phyloP scores from a whole-genome alignment of 1,140 invertebrate genomes.

The Eufriesea mexicana region DNA sequence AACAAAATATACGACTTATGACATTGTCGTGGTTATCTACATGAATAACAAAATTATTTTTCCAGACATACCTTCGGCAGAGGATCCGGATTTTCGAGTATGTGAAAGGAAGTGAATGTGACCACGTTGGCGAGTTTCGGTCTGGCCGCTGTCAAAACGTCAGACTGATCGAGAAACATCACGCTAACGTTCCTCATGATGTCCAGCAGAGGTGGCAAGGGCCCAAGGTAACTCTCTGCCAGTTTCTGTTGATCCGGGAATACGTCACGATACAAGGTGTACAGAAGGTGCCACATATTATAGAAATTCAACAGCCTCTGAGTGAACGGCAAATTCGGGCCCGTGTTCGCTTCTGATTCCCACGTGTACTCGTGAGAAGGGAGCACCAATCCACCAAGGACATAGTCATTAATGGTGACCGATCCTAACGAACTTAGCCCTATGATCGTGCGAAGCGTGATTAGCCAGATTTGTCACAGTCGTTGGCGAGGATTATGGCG shows the following conservation, averaged over 20 bases:
- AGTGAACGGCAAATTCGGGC: conserved; percentile 48
- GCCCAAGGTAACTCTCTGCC: conserved; percentile 74
- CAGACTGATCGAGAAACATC: conserved; percentile 84
- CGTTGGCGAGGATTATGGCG: too few relatives aligned
- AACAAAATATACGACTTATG: too few relatives aligned
- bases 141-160: conserved; percentile 81
- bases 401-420: background rate
- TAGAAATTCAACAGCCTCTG: conserved; percentile 50
- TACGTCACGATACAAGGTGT: background rate
- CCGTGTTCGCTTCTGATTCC: conserved; percentile 42
- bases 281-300: conserved; percentile 2
- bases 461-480: background rate
- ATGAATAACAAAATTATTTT: too few relatives aligned
- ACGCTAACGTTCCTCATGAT: conserved; percentile 77
- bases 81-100: conserved; percentile 54
- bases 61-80: conserved; percentile 62
- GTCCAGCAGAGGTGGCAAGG: conserved; percentile 63
- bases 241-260: conserved; percentile 74
- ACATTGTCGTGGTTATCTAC: too few relatives aligned
- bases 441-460: conserved; percentile 1
- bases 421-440: conserved; percentile 52
- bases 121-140: conserved; percentile 83
- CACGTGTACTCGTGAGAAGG: conserved; percentile 65
- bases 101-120: conserved; percentile 82
- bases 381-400: conserved; percentile 48